phyloP scores from a whole-genome alignment of 2,888 invertebrate genomes.

The Synanthedon formicaeformis region DNA sequence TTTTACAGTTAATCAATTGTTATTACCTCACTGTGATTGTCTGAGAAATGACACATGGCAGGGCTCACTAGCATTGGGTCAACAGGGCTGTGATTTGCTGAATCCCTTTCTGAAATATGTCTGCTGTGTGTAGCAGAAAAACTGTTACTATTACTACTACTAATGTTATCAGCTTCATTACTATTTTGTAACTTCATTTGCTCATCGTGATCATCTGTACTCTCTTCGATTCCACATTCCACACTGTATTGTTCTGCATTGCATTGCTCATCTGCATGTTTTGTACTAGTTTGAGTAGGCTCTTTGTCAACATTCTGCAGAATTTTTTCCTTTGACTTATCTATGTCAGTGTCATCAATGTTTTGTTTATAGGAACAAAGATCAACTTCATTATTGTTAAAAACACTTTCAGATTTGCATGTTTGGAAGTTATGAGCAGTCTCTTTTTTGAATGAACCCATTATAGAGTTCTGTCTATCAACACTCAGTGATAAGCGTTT shows the following conservation, averaged over 20 bases:
- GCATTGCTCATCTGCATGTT: slow-evolving; percentile 8
- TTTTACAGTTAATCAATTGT: not conserved
- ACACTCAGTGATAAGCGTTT: slow-evolving; percentile 40
- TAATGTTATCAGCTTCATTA: slow-evolving; percentile 41
- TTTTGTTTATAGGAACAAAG: slow-evolving; percentile 20
- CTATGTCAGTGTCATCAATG: slow-evolving; percentile 22
- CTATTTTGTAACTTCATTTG: slow-evolving; percentile 38
- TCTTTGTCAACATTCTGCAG: slow-evolving; percentile 22
- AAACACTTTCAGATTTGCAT: slow-evolving; percentile 26
- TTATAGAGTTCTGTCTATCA: slow-evolving; percentile 22
- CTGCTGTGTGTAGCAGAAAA: slow-evolving; percentile 48
- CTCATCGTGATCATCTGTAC: slow-evolving; percentile 30
- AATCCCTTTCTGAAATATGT: slow-evolving; percentile 71
- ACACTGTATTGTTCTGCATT: slow-evolving; percentile 18
- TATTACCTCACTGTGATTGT: slow-evolving; percentile 75
- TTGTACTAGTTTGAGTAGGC: slow-evolving; percentile 26
- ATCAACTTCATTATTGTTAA: slow-evolving; percentile 20
- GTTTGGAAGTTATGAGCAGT: slow-evolving; percentile 23
- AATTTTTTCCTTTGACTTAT: slow-evolving; percentile 21
- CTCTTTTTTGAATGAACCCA: slow-evolving; percentile 23
- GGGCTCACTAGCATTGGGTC: slow-evolving; percentile 78
- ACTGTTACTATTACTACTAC: slow-evolving; percentile 23
- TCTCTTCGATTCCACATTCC: slow-evolving; percentile 24
- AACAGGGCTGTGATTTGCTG: slow-evolving; percentile 82
- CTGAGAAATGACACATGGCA: slow-evolving; percentile 76